Evolutionary conservation across 1,140 invertebrate species (phyloP).

Genomic region (Drosophila quadrilineata): DNA sequence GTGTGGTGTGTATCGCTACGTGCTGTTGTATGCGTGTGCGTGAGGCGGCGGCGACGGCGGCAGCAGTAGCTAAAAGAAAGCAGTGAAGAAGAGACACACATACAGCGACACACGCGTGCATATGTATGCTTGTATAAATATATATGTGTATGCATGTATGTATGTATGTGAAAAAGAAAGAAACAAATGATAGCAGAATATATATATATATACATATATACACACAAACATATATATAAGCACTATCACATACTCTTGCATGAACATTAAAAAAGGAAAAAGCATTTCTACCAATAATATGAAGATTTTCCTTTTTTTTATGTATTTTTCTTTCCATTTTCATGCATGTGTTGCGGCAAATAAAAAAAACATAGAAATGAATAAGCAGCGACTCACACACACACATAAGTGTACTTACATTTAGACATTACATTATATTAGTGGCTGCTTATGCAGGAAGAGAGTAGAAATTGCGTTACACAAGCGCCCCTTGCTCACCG

Average conservation of each 20-base stretch:
- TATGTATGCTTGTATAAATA: no score
- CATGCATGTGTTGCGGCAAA: conserved; percentile 8
- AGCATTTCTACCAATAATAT: conserved; percentile 18
- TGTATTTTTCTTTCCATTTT: conserved; percentile 18
- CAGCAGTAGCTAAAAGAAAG: conserved; percentile 64
- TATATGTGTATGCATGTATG: no score
- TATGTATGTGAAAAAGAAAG: conserved; percentile 50
- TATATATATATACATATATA: conserved; percentile 35
- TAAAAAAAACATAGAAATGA: conserved; percentile 28
- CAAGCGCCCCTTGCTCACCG: conserved; percentile 57
- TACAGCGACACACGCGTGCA: no score
- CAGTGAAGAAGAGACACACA: conserved; percentile 62
- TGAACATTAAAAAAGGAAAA: conserved; percentile 14
- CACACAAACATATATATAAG: conserved; percentile 7
- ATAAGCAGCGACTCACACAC: conserved; percentile 12
- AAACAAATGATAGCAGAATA: conserved; percentile 59
- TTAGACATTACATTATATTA: background rate
- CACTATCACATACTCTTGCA: conserved; percentile 12
- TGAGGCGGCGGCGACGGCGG: conserved; percentile 46
- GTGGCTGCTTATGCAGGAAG: conserved; percentile 35
- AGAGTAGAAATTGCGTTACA: conserved; percentile 72
- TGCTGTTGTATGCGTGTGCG: conserved; percentile 53
- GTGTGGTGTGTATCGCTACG: no score
- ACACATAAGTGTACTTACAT: background rate
- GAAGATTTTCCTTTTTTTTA: no score